Percentiles rank a stretch among this genome's conserved stretches.
Conservation (phyloP, 1,140 invertebrate genomes). For the Pogonognathellus flavescens region DNA sequence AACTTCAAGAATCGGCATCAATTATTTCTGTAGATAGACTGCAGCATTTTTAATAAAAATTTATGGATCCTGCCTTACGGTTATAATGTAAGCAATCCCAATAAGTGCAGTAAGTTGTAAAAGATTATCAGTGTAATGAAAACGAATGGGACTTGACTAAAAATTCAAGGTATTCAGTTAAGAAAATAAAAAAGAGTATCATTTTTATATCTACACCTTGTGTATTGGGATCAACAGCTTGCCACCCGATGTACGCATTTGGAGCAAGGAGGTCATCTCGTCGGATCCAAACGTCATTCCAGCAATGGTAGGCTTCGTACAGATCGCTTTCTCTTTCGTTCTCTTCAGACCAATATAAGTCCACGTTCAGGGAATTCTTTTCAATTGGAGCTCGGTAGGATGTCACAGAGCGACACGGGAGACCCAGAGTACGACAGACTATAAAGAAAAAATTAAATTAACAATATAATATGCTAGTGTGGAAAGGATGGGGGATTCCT, state of each 20-base stretch:
- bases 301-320: conserved; percentile 67
- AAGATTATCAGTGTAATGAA: no score
- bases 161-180: no score
- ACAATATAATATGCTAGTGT: no score
- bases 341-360: conserved; percentile 71
- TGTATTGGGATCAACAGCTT: conserved; percentile 73
- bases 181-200: not conserved
- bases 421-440: conserved; percentile 73
- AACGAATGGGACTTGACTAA: no score
- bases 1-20: no score
- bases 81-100: no score
- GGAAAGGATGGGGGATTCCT: no score
- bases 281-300: conserved; percentile 69
- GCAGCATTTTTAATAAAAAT: no score
- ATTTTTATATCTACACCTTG: conserved; percentile 68
- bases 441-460: conserved; percentile 23
- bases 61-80: no score
- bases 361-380: conserved; percentile 72
- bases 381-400: conserved; percentile 73
- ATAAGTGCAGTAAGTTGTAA: no score
- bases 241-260: conserved; percentile 71
- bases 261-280: conserved; percentile 71
- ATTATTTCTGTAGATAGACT: no score
- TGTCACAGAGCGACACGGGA: conserved; percentile 72
- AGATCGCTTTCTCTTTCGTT: conserved; percentile 68